These are phyloP conservation scores for Anabas testudineus DNA, from an alignment of 2,797 vertebrate species.

Conservation along the genomic window DNA sequence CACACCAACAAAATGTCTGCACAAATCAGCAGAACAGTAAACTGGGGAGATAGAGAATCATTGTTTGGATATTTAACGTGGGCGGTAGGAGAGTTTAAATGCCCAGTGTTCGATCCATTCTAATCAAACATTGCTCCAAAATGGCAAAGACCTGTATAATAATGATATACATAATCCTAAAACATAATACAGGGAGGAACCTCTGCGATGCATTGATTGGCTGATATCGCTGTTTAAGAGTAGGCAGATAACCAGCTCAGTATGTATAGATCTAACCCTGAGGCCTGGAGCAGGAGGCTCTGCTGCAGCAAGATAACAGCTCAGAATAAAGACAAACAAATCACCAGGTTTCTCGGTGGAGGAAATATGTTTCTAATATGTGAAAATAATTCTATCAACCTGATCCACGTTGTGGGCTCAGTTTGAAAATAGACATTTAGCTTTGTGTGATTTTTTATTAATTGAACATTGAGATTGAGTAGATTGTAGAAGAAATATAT, in stretches of 20 bases:
- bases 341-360: neutral
- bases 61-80: no score
- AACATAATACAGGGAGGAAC: neutral
- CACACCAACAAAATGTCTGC: neutral
- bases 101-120: neutral
- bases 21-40: no score
- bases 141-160: neutral
- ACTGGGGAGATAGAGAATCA: no score
- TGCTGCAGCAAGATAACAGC: slow-evolving; percentile 37
- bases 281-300: neutral
- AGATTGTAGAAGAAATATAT: neutral
- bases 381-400: slow-evolving; percentile 1
- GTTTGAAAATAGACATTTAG: neutral
- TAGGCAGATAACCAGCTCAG: slow-evolving; percentile 30
- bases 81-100: neutral
- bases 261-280: neutral
- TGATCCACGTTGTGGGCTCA: neutral
- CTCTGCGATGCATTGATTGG: slow-evolving; percentile 16
- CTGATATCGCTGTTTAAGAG: slow-evolving; percentile 11
- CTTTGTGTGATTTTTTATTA: neutral
- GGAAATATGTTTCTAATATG: neutral
- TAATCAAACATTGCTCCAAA: neutral
- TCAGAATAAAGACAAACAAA: slow-evolving; percentile 10
- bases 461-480: neutral
- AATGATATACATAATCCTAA: neutral